Conservation (phyloP, 2,888 invertebrate species). For the Gibbula magus region DNA sequence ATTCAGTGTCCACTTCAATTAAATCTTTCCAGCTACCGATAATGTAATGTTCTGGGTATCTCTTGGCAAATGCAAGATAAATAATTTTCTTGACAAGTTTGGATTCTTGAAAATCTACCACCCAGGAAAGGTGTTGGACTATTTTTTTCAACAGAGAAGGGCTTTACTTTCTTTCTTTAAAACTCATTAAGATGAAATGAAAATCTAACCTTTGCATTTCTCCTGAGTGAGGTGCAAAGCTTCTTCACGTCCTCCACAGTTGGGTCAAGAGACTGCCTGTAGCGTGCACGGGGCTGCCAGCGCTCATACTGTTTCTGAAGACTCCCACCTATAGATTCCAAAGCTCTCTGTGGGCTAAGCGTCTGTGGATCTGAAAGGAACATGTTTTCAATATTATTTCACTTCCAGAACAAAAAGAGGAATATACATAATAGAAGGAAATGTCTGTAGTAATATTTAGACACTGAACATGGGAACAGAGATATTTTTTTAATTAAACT, state of each 20-base stretch:
- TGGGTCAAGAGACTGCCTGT: constrained; percentile 97
- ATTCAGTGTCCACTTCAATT: no score
- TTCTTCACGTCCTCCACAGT: constrained; percentile 99
- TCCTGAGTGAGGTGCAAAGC: constrained; percentile 91
- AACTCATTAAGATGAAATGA: background rate
- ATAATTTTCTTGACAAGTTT: background rate
- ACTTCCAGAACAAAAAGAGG: no score
- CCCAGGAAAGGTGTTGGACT: background rate
- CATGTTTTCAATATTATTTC: no score
- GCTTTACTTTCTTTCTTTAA: background rate
- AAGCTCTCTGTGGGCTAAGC: constrained; percentile 91
- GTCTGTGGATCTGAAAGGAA: constrained; percentile 81
- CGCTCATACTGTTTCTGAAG: constrained; percentile 97
- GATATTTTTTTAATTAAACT: background rate
- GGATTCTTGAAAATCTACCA: background rate
- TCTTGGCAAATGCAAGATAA: background rate
- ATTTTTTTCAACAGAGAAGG: background rate
- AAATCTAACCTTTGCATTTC: constrained; percentile 87
- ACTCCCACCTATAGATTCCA: constrained; percentile 92
- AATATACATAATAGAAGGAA: background rate
- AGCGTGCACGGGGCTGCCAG: constrained; percentile 96
- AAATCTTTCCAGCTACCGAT: no score
- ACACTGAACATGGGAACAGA: no score
- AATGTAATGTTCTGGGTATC: no score
- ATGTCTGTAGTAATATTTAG: background rate